phyloP scores from a whole-genome alignment of 1,140 invertebrate genomes.

The Araneus ventricosus region DNA sequence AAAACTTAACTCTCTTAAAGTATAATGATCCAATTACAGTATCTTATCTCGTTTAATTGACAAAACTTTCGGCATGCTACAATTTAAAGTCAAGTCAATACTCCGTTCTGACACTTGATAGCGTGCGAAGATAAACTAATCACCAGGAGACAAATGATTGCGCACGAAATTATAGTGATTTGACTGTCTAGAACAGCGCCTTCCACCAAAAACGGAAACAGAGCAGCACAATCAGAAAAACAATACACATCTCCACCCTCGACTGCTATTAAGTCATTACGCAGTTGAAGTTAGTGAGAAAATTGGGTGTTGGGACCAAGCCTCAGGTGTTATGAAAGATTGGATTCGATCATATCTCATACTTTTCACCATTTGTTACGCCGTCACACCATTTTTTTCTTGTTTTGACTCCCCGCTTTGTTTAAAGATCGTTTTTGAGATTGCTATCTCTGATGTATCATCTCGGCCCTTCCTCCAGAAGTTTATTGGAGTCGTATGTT shows the following conservation, averaged over 20 bases:
- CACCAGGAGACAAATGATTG: not conserved
- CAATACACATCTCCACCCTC: not conserved
- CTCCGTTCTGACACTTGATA: too few species aligned
- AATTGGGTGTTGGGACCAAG: slow-evolving; percentile 40
- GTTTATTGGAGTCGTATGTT: not conserved
- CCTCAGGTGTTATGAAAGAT: slow-evolving; percentile 27
- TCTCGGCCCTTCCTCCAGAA: not conserved
- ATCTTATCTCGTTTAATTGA: too few species aligned
- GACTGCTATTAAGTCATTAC: slow-evolving; percentile 40
- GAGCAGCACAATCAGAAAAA: not conserved
- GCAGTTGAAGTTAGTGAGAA: not conserved
- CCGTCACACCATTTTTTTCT: not conserved
- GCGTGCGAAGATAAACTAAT: not conserved
- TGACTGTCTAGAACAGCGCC: not conserved
- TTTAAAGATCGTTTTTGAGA: not conserved
- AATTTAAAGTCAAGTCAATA: too few species aligned
- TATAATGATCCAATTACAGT: too few species aligned
- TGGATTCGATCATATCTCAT: slow-evolving; percentile 32
- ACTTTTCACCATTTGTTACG: slow-evolving; percentile 21
- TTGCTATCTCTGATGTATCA: not conserved
- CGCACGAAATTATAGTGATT: not conserved
- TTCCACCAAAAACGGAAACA: not conserved
- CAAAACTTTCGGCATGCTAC: too few species aligned
- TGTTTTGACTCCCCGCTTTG: not conserved
- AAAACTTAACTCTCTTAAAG: too few species aligned